Percentiles rank a stretch among this genome's conserved stretches.
Conservation (phyloP, 2,888 invertebrate genomes). For the Diogma glabrata region DNA sequence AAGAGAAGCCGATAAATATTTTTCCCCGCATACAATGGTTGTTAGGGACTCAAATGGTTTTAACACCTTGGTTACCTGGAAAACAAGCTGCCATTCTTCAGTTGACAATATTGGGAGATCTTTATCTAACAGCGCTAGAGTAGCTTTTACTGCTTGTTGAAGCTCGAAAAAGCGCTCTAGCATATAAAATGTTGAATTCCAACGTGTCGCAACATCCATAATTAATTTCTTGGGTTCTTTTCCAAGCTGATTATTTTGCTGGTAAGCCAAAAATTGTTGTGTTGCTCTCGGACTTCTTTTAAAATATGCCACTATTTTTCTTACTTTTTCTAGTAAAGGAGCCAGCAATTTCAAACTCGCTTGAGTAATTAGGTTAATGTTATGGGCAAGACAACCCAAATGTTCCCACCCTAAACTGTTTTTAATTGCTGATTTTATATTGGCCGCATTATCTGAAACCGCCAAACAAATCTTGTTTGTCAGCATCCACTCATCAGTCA, state of each 20-base stretch:
- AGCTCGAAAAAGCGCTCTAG: neutral
- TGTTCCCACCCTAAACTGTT: slow-evolving; percentile 18
- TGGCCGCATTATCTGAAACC: slow-evolving; percentile 19
- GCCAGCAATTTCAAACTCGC: slow-evolving; percentile 12
- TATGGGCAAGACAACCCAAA: slow-evolving; percentile 19
- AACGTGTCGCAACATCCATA: neutral
- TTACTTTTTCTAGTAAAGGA: slow-evolving; percentile 14
- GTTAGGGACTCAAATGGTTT: slow-evolving; percentile 20
- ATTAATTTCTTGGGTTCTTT: slow-evolving; percentile 2
- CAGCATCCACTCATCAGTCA: slow-evolving; percentile 21
- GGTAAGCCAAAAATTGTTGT: slow-evolving; percentile 25
- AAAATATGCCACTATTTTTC: slow-evolving; percentile 19
- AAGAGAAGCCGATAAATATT: slow-evolving; percentile 19
- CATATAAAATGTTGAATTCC: slow-evolving; percentile 10
- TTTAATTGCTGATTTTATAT: slow-evolving; percentile 16
- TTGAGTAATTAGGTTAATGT: slow-evolving; percentile 18
- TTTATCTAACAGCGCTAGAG: slow-evolving; percentile 3
- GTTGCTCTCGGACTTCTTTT: slow-evolving; percentile 20
- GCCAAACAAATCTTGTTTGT: slow-evolving; percentile 22
- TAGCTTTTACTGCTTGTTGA: neutral
- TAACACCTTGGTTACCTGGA: slow-evolving; percentile 17
- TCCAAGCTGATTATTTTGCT: neutral
- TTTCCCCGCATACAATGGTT: slow-evolving; percentile 19
- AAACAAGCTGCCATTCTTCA: slow-evolving; percentile 20
- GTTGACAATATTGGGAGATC: neutral